Conservation (phyloP, 92 coral and sea anemone species). For the Nematostella vectensis region DNA sequence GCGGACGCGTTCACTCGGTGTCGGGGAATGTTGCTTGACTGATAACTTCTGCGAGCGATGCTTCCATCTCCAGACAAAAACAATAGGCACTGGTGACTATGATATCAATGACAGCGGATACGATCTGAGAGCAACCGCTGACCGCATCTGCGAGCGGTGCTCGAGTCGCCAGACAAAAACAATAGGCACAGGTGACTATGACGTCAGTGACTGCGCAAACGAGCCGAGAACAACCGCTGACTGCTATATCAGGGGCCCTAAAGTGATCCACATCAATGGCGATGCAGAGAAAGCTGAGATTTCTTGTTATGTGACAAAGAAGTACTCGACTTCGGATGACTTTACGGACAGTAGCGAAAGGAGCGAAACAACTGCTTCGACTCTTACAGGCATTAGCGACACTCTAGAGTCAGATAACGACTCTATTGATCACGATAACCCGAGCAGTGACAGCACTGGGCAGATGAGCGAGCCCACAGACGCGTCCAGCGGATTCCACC, state of each 20-base stretch:
- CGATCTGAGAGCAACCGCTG: slow-evolving; percentile 4
- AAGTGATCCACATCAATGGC: slow-evolving; percentile 19
- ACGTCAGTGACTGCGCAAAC: slow-evolving; percentile 12
- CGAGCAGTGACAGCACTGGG: slow-evolving; percentile 77
- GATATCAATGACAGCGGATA: slow-evolving; percentile 21
- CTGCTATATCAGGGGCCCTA: slow-evolving; percentile 29
- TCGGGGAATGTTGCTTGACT: slow-evolving; percentile 87
- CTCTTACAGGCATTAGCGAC: slow-evolving; percentile 35
- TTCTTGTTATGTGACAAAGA: slow-evolving; percentile 25
- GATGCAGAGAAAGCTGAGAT: slow-evolving; percentile 13
- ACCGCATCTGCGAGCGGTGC: slow-evolving; percentile 85
- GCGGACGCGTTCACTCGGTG: slow-evolving; percentile 55
- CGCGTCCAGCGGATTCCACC: slow-evolving; percentile 27
- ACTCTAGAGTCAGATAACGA: slow-evolving; percentile 54
- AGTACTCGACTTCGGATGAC: slow-evolving; percentile 18
- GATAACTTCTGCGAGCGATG: slow-evolving; percentile 92
- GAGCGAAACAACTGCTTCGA: slow-evolving; percentile 7
- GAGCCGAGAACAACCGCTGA: background rate
- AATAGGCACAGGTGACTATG: slow-evolving; percentile 75
- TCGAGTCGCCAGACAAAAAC: slow-evolving; percentile 66
- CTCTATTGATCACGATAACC: slow-evolving; percentile 77
- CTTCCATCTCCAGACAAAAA: slow-evolving; percentile 59
- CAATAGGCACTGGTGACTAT: slow-evolving; percentile 79
- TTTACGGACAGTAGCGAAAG: slow-evolving; percentile 13
- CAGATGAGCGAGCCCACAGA: slow-evolving; percentile 66